Conservation (phyloP, 1,140 invertebrate species). For the Heliconius eleuchia region DNA sequence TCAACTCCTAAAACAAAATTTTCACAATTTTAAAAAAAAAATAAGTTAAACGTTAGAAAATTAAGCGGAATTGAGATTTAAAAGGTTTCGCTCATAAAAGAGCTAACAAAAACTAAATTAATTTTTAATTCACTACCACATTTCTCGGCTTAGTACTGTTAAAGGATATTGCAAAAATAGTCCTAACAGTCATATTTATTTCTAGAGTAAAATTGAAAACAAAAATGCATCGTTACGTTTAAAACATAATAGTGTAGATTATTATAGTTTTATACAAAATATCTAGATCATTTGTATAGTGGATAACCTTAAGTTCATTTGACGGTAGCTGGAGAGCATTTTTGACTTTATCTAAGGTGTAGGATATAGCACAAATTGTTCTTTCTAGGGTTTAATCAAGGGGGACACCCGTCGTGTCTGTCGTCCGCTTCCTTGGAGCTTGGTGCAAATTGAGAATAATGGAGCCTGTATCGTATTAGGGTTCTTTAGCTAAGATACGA, state of each 20-base stretch:
- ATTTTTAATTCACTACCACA: too few species aligned
- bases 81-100: too few species aligned
- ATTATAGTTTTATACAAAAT: not conserved
- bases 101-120: too few species aligned
- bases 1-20: not conserved
- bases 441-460: conserved; percentile 79
- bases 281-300: not conserved
- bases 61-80: too few species aligned
- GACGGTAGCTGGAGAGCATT: conserved; percentile 46
- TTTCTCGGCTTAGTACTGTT: too few species aligned
- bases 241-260: too few species aligned
- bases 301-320: not conserved
- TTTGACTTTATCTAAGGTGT: conserved; percentile 42
- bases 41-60: too few species aligned
- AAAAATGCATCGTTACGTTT: too few species aligned
- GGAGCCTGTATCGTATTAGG: conserved; percentile 65
- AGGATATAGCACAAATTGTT: conserved; percentile 73
- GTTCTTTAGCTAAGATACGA: conserved; percentile 41
- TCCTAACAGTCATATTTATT: too few species aligned
- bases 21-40: too few species aligned
- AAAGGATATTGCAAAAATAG: too few species aligned
- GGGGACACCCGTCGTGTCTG: conserved; percentile 74
- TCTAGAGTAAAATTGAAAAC: too few species aligned
- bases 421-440: conserved; percentile 65
- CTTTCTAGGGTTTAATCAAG: conserved; percentile 76